Evolutionary conservation across 2,113 vertebrate species (phyloP), one percentile per base, ranked within the genome.

Genomic region (Ceuthmochares aereus): DNA sequence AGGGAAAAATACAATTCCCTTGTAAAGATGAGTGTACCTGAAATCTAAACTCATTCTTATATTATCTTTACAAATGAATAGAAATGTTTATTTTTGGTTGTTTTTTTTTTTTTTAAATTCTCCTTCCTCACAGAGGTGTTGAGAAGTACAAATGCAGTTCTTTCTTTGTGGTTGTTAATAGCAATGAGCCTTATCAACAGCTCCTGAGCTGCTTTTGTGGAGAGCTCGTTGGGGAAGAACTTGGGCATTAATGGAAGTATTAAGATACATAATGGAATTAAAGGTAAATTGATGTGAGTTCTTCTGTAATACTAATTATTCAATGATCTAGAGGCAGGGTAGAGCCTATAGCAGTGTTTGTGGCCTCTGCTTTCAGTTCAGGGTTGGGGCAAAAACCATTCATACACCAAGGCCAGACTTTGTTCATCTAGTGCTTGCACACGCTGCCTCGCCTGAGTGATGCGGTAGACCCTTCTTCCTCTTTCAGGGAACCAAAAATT

Each of bases 91-190:
- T n/a, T n/a, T n/a, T n/a, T n/a, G n/a, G n/a, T n/a, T n/a, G 22
- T 12, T 5, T 40, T 34, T 77, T 21, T 10, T 0, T 21, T 47
- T 10, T 21, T n/a, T n/a, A 2, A 49, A 32, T 1, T 10, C 36
- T 82, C 54, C 2, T 88, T 87, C 34, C 40, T 8, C 6, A 42
- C 4, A 40, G 8, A 15, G 58, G 10, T 62, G 14, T 26, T 81
- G 20, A 58, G 26, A 84, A 68, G 4, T 64, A 49, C 84, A 93
- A 87, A 40, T 73, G 1, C 12, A 34, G 4, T 56, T 47, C 1
- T 3, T 59, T 70, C 43, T 36, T 68, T 42, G 13, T 32, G 32
- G 12, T 13, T 73, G 11, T 91, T 23, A 22, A 14, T 36, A 43
- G 9, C 13, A 76, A 56, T 23, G 27, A 79, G 1, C 10, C n/a